Conservation (phyloP, 2,888 invertebrate genomes). For the Archips crataeganus region DNA sequence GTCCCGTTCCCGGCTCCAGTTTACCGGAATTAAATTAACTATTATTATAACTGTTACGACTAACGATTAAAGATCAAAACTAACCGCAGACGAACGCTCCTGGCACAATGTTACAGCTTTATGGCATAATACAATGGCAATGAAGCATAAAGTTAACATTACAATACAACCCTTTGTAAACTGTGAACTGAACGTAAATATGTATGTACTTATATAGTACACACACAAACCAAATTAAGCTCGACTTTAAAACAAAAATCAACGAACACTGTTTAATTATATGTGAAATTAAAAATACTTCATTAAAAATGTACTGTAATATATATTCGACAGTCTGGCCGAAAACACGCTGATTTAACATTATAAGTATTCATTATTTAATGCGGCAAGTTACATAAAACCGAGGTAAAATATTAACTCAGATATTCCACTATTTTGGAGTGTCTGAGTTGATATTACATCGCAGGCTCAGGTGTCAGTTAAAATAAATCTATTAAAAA, state of each 20-base stretch:
- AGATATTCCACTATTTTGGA: background rate
- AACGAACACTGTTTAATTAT: background rate
- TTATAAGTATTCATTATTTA: too few species aligned
- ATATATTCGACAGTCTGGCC: background rate
- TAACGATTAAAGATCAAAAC: conserved; percentile 65
- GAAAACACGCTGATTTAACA: background rate
- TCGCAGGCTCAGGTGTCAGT: background rate
- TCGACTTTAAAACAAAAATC: background rate
- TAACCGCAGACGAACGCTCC: conserved; percentile 65
- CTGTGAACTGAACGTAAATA: conserved; percentile 16
- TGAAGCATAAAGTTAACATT: conserved; percentile 64
- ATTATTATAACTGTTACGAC: conserved; percentile 78
- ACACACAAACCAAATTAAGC: conserved; percentile 10
- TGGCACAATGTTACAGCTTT: conserved; percentile 56
- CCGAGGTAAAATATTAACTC: background rate
- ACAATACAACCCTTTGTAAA: conserved; percentile 52
- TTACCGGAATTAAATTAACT: conserved; percentile 77
- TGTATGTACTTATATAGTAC: conserved; percentile 9
- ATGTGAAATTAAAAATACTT: background rate
- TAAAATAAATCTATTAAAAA: background rate
- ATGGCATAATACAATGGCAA: conserved; percentile 66
- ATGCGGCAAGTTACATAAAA: background rate
- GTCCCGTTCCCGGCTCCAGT: conserved; percentile 68
- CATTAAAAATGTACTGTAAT: background rate
- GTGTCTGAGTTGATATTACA: background rate